phyloP scores from a whole-genome alignment of 2,113 vertebrate genomes.

The Stegastes partitus region DNA sequence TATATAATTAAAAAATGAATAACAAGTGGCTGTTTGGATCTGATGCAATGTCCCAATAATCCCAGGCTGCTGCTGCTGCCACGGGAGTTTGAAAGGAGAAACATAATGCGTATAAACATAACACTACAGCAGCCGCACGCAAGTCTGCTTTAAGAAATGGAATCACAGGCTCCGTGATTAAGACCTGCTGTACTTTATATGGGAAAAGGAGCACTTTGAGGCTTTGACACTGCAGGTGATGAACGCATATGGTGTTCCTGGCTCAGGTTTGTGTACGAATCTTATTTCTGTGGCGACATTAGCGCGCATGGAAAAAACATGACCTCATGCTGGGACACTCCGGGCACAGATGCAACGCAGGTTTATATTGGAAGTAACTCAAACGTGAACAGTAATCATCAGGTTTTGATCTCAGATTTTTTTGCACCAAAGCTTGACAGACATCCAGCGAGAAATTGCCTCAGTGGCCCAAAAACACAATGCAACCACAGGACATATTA shows the following conservation, averaged over 20 bases:
- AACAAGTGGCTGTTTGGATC: slow-evolving; percentile 53
- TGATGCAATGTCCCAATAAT: slow-evolving; percentile 64
- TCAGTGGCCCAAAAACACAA: background rate
- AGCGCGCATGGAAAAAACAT: background rate
- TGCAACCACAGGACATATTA: background rate
- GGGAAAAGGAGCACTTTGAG: background rate
- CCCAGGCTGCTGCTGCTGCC: slow-evolving; percentile 41
- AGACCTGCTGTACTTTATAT: background rate
- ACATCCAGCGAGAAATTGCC: background rate
- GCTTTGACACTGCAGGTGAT: background rate
- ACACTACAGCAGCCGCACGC: slow-evolving; percentile 2
- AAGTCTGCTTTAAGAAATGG: background rate
- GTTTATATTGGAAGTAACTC: background rate
- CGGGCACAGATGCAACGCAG: background rate
- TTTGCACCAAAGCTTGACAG: background rate
- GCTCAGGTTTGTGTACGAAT: no score
- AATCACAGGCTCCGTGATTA: background rate
- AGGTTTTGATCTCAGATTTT: slow-evolving; percentile 1
- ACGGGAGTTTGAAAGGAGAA: slow-evolving; percentile 45
- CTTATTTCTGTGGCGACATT: no score
- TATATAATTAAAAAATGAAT: slow-evolving; percentile 29
- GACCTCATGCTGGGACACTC: background rate
- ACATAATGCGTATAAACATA: slow-evolving; percentile 33
- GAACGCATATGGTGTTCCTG: background rate
- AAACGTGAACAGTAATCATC: background rate